Evolutionary conservation across 2,888 invertebrate genomes (phyloP).

Genomic region (Zygaena filipendulae): DNA sequence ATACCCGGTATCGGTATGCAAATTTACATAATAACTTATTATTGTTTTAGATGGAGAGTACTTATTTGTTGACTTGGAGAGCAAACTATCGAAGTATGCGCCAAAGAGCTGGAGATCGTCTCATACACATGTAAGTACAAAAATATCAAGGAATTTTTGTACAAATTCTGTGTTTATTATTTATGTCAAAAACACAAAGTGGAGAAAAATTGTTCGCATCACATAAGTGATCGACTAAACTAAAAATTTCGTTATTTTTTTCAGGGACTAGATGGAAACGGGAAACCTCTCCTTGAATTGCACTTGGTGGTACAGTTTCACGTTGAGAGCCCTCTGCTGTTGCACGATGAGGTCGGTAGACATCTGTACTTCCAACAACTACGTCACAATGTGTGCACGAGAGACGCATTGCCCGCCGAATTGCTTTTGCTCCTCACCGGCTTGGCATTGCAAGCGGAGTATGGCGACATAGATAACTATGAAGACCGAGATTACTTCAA

Average conservation of each 20-base stretch:
- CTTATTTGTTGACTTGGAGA: slow-evolving; percentile 93
- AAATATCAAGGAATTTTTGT: slow-evolving; percentile 1
- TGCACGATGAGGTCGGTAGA: slow-evolving; percentile 91
- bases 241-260: too few relatives aligned
- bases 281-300: slow-evolving; percentile 88
- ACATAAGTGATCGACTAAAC: too few relatives aligned
- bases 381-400: slow-evolving; percentile 84
- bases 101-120: slow-evolving; percentile 97
- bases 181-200: too few relatives aligned
- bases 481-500: slow-evolving; percentile 72
- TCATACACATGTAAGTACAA: slow-evolving; percentile 89
- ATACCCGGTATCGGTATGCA: too few relatives aligned
- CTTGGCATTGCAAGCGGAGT: slow-evolving; percentile 91
- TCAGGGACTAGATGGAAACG: slow-evolving; percentile 90
- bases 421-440: slow-evolving; percentile 85
- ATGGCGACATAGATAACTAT: slow-evolving; percentile 76
- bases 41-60: slow-evolving; percentile 90
- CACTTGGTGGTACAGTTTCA: slow-evolving; percentile 94
- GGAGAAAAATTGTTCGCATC: too few relatives aligned
- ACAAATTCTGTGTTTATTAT: too few relatives aligned
- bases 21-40: slow-evolving; percentile 19
- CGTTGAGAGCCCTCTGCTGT: slow-evolving; percentile 89
- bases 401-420: slow-evolving; percentile 71
- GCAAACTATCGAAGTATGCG: slow-evolving; percentile 95
- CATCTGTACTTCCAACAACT: slow-evolving; percentile 96